Evolutionary conservation across 30 jellyfish, hydroid and myxozoan species (phyloP).

Genomic region (Aurelia sp.): DNA sequence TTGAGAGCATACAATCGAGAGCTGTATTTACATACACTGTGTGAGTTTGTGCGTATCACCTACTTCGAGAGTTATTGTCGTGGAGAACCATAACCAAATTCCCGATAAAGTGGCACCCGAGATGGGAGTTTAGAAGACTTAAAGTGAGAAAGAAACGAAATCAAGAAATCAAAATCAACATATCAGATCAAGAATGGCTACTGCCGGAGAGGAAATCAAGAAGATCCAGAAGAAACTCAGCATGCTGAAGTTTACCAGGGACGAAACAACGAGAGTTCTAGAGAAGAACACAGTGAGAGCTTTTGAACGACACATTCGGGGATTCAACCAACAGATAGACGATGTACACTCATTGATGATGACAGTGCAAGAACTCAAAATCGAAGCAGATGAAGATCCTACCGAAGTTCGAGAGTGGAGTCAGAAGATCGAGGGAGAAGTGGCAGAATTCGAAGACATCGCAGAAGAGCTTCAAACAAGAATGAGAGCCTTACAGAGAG

Average conservation of each 20-base stretch:
- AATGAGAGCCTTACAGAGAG: slow-evolving; percentile 4
- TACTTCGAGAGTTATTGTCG: too few species aligned
- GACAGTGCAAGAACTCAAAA: slow-evolving; percentile 17
- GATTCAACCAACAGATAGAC: slow-evolving; percentile 8
- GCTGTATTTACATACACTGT: too few species aligned
- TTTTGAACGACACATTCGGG: slow-evolving; percentile 1
- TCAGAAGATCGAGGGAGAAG: neutral
- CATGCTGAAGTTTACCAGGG: slow-evolving; percentile 13
- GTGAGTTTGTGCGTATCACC: too few species aligned
- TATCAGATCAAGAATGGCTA: neutral
- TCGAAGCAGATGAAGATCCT: slow-evolving; percentile 15
- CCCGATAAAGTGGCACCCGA: slow-evolving; percentile 42
- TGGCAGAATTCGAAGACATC: neutral
- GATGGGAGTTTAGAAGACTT: slow-evolving; percentile 24
- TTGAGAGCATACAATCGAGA: too few species aligned
- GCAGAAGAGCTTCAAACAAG: neutral
- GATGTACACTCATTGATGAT: slow-evolving; percentile 7
- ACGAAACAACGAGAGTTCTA: slow-evolving; percentile 15
- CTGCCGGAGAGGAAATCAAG: slow-evolving; percentile 9
- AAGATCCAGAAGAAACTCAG: neutral
- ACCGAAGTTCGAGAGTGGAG: too few species aligned
- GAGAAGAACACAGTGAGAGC: slow-evolving; percentile 20
- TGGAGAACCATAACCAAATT: too few species aligned
- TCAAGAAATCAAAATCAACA: neutral
- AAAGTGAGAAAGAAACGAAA: neutral